Base-by-base conservation (phyloP, 2,797 vertebrate species). In the Pteronotus mesoamericanus region DNA sequence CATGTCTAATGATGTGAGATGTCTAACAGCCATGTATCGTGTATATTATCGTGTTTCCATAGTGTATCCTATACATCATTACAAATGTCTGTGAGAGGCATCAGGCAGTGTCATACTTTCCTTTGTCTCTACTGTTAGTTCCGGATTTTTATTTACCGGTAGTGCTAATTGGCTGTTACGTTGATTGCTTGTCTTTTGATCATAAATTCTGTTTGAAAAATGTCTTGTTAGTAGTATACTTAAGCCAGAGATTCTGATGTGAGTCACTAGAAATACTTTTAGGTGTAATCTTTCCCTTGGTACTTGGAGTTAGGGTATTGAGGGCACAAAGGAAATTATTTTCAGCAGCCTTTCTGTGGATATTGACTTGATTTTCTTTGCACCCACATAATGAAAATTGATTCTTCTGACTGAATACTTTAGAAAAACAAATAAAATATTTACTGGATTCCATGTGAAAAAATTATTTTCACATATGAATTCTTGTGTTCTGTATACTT, bases 391-490 rank as follows among this genome's bases (percentile, higher is more conserved):
- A 66, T 85, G 46, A 94, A 94, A 82, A 72, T 94, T 37, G 39
- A 93, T 61, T 22, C 42, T 9, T 94, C 89, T 92, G 42, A 57
- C 69, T 64, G 14, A 66, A 42, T 95, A 71, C 59, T 92, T 89
- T n/a, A 9, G 57, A 80, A 85, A 95, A 96, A 86, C 10, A 53
- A 93, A 37, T 96, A 66, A 78, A 86, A 89, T 6, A n/a, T 94
- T 95, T 89, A 71, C 5, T 82, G 26, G 10, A 79, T 14, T 53
- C 46, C 22, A 57, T 32, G 19, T 95, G n/a, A 48, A 86, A 93
- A 74, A 93, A 48, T n/a, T 85, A 44, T 78, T 92, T 94, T 96
- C 80, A 69, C 1, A 11, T 51, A 18, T 46, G n/a, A 94, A 93
- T 71, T 88, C 74, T 91, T 85, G 78, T 51, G 21, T 91, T 78